Evolutionary conservation across 2,113 vertebrate species (phyloP), one percentile per base, ranked within the genome.

Genomic region (Forbesichthys papilliferus): DNA sequence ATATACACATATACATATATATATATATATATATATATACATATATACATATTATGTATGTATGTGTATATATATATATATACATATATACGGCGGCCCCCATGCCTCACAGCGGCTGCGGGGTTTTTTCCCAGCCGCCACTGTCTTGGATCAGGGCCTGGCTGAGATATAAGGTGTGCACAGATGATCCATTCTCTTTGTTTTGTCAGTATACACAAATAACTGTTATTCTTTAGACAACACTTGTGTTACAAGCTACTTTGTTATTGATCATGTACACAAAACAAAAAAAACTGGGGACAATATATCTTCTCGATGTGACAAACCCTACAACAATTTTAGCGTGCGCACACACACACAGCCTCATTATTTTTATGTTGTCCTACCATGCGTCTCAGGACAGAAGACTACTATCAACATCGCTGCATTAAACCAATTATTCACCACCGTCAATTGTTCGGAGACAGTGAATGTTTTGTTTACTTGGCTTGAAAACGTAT

Each of bases 311-410:
- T 20, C 8, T 2, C 51, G 68, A 66, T 33, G 33, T 54, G 51
- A 16, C 51, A 66, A 34, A 11, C 3, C 34, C 16, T 54, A 54
- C 46, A n/a, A 49, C 49, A 54, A 27, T 20, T 51, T 18, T 48
- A 27, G 11, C 33, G 11, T 9, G n/a, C 9, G 14, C 46, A 34
- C 16, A 1, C 33, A 46, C 11, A 60, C 58, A 9, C 11, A 20
- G 48, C 48, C 66, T 84, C 83, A 78, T 87, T 84, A 87, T 86
- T 86, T 83, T 77, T 77, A 85, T 82, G 79, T 68, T 16, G 87
- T 81, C 70, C 73, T 78, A 69, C 69, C 70, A 59, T 67, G 77
- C 57, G 70, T 49, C 48, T 68, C 69, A 79, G 86, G 79, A 77
- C 73, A 70, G 64, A 27, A 70, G 69, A 69, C 72, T 48, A 78